Percentiles rank a stretch among this genome's conserved stretches.
Evolutionary conservation across 2,113 vertebrate genomes (phyloP).

Genomic region (Pardalotus punctatus): DNA sequence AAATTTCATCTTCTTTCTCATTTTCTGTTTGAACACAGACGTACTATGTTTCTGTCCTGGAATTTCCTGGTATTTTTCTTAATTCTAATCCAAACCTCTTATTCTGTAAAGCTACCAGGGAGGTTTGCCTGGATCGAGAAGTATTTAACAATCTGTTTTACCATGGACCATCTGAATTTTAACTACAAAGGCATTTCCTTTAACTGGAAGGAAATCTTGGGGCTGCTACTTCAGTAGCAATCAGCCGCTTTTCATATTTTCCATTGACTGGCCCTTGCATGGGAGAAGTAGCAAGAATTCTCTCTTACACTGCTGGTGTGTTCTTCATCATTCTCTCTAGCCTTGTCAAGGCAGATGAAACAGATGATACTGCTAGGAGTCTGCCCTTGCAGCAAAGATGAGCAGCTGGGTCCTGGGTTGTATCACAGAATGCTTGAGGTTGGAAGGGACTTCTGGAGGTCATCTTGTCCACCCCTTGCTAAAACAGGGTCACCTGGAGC

Average conservation of each 20-base stretch:
- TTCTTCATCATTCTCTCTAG: background rate
- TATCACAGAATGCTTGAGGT: background rate
- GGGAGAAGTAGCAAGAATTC: background rate
- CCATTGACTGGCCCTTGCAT: fast-evolving
- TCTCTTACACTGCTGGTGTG: background rate
- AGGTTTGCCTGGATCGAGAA: background rate
- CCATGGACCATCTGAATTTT: background rate
- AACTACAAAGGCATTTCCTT: background rate
- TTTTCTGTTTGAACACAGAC: background rate
- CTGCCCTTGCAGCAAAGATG: background rate
- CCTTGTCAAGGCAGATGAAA: background rate
- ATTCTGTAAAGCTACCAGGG: background rate
- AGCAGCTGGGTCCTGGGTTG: background rate
- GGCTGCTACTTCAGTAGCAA: background rate
- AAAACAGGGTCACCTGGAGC: background rate
- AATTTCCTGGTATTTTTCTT: background rate
- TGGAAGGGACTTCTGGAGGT: background rate
- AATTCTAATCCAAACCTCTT: background rate
- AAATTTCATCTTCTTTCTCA: background rate
- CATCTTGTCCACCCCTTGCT: background rate
- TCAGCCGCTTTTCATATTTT: background rate
- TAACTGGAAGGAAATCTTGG: background rate
- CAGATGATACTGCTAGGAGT: background rate
- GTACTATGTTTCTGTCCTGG: background rate
- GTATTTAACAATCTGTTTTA: background rate